A percentile compares a stretch with the other conserved stretches of the same genome.
phyloP scores from a whole-genome alignment of 2,113 vertebrate species.

The Nothobranchius furzeri region DNA sequence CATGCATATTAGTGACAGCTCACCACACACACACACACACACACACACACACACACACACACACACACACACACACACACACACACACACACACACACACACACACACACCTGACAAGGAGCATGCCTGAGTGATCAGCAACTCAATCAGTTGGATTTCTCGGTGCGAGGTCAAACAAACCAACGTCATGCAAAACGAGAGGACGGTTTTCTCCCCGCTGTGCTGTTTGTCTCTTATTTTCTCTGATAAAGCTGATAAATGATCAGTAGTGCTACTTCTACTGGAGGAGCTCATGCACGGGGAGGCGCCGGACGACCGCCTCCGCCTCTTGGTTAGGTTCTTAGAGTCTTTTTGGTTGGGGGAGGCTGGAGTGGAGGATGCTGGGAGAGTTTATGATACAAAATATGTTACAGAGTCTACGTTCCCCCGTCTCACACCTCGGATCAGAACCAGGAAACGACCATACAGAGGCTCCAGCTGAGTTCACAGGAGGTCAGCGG shows the following conservation, averaged over 20 bases:
- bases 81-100: constrained; percentile 30
- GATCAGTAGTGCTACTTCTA: constrained; percentile 66
- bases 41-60: constrained; percentile 39
- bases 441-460: constrained; percentile 31
- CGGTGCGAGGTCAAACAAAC: constrained; percentile 38
- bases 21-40: constrained; percentile 44
- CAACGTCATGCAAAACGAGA: constrained; percentile 76
- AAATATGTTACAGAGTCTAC: constrained; percentile 78
- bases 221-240: constrained; percentile 39
- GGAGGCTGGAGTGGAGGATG: constrained; percentile 70
- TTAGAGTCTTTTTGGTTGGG: constrained; percentile 35
- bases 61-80: constrained; percentile 21
- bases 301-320: constrained; percentile 22
- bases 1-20: constrained; percentile 82
- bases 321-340: constrained; percentile 19
- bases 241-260: constrained; percentile 44
- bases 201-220: constrained; percentile 35
- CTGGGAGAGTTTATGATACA: constrained; percentile 81
- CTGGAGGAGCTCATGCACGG: constrained; percentile 71
- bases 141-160: constrained; percentile 28
- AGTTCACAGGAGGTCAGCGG: background rate
- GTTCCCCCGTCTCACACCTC: constrained; percentile 21
- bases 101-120: constrained; percentile 62
- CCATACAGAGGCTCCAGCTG: background rate
- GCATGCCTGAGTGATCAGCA: constrained; percentile 74